phyloP scores from a whole-genome alignment of 1,140 invertebrate species.

The Trichonephila inaurata region DNA sequence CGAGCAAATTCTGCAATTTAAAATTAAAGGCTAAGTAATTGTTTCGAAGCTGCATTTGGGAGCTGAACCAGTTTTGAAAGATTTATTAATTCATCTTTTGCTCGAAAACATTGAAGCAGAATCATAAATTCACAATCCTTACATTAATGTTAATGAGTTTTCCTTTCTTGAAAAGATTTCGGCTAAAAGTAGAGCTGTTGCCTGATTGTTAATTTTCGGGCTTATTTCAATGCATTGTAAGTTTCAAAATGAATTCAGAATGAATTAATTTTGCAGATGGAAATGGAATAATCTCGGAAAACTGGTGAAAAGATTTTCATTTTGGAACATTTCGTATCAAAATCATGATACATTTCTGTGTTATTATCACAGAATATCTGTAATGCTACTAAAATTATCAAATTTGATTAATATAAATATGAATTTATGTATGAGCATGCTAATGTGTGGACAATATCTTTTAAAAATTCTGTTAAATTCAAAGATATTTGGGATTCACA shows the following conservation, averaged over 20 bases:
- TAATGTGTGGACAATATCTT: too few species aligned
- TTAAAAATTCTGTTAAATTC: too few species aligned
- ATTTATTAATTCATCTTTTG: slow-evolving; percentile 49
- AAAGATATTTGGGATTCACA: too few species aligned
- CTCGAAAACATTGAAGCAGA: neutral
- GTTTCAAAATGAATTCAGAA: neutral
- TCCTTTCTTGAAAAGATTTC: slow-evolving; percentile 36
- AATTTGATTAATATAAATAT: too few species aligned
- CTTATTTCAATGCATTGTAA: neutral
- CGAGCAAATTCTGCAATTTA: neutral
- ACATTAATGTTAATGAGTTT: slow-evolving; percentile 58
- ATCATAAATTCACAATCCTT: slow-evolving; percentile 39
- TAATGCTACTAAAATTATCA: too few species aligned
- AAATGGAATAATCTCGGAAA: slow-evolving; percentile 22
- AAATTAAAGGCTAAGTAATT: neutral
- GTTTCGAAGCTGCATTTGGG: neutral
- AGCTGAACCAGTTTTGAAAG: slow-evolving; percentile 33
- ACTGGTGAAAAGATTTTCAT: neutral
- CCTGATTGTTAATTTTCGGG: slow-evolving; percentile 40
- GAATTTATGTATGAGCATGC: too few species aligned
- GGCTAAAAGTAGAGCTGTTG: neutral
- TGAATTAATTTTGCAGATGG: slow-evolving; percentile 44
- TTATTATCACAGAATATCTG: neutral
- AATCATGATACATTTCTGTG: neutral
- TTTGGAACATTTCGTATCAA: neutral